A percentile compares a stretch with the other conserved stretches of the same genome.
These are phyloP conservation scores for Myotis yumanensis DNA, from an alignment of 2,113 vertebrate genomes.

Conservation along the genomic window DNA sequence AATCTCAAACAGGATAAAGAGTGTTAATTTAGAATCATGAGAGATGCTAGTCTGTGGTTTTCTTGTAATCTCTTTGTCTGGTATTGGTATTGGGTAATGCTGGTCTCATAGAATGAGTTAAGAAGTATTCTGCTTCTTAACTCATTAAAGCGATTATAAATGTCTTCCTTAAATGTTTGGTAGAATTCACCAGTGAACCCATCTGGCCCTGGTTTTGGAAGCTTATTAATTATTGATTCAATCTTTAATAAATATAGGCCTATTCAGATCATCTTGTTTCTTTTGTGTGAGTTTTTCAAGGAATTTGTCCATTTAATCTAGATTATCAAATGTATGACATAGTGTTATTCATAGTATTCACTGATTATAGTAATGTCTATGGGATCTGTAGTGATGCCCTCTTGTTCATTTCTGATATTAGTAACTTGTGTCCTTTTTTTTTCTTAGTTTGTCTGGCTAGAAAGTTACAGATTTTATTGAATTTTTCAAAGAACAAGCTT, in stretches of 20 bases:
- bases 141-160: neutral
- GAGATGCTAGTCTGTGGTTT: neutral
- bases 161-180: neutral
- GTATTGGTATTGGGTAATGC: neutral
- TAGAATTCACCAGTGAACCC: neutral
- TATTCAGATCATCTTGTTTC: neutral
- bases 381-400: neutral
- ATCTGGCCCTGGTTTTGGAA: neutral
- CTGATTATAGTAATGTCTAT: neutral
- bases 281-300: neutral
- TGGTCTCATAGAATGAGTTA: neutral
- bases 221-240: neutral
- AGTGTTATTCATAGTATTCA: neutral
- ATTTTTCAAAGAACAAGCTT: neutral
- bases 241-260: neutral
- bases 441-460: neutral
- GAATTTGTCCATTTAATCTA: neutral
- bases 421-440: neutral
- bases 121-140: neutral
- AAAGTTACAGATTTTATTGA: neutral
- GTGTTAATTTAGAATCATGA: neutral
- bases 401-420: neutral
- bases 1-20: neutral
- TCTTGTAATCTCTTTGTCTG: neutral
- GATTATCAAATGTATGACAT: neutral